Base-by-base conservation (phyloP, 2,113 vertebrate genomes). In the Urocitellus parryii region DNA sequence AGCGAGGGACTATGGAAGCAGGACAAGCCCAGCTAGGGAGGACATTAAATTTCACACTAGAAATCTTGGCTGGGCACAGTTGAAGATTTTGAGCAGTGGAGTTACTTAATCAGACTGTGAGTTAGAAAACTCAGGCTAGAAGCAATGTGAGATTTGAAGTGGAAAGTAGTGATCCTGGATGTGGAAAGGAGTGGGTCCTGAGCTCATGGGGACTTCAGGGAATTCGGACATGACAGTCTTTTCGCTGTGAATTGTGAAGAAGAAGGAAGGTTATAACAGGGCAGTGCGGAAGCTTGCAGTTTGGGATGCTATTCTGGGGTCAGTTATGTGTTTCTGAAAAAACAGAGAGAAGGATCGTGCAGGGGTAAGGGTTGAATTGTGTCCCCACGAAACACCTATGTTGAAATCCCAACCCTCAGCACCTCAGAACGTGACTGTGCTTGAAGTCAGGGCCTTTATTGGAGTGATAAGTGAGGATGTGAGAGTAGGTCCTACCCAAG, bases 51-150 rank as follows among this genome's bases (percentile, higher is more conserved):
- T 25, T 34, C 32, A 29, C 0, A 1, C 48, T 20, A 2, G 68
- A 1, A 42, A 3, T 9, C 56, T 6, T 58, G 78, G 67, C 3
- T 12, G 61, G 42, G n/a, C 8, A 16, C 34, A 12, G 2, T 0
- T 6, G n/a, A 14, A 90, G 22, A 27, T 45, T 37, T 4, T 8
- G 10, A 48, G 37, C 13, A 6, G 16, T 8, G 13, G 48, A 42
- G 4, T 1, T 16, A 42, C 5, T 58, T 27, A 18, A 9, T 39
- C 85, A 63, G 37, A 65, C 65, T 37, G 11, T 20, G 34, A 16
- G 22, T 70, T 45, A 29, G 48, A 10, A 58, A 85, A 56, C 12
- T 5, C 1, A 2, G 25, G 32, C 56, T 56, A n/a, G 37, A 86
- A 58, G 48, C 61, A 42, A 34, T 14, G n/a, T 16, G 48, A 20